Evolutionary conservation across 2,797 vertebrate species (phyloP).

Genomic region (Hemibagrus guttatus): DNA sequence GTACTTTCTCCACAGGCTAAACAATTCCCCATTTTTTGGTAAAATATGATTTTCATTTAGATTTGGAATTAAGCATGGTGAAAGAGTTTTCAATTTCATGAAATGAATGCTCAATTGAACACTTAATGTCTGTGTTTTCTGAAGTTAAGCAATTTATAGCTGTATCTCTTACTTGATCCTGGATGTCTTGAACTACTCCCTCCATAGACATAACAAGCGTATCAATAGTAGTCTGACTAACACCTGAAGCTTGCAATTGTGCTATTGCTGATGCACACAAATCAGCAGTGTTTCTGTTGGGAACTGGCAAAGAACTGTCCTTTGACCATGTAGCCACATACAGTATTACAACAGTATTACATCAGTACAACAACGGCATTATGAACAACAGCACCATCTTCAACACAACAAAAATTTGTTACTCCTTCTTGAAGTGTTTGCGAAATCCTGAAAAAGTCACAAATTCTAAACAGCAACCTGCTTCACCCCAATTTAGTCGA

Average conservation of each 20-base stretch:
- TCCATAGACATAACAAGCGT: neutral
- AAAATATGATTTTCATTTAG: neutral
- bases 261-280: constrained; percentile 13
- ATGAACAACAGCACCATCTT: too few species aligned
- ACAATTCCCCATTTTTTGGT: neutral
- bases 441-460: too few species aligned
- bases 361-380: too few species aligned
- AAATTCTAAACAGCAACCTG: too few species aligned
- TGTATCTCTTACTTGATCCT: constrained; percentile 10
- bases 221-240: neutral
- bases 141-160: neutral
- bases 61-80: neutral
- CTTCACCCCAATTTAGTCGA: too few species aligned
- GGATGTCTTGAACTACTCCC: neutral
- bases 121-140: neutral
- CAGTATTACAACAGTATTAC: too few species aligned
- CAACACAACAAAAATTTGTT: too few species aligned
- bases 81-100: neutral
- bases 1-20: too few species aligned
- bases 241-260: neutral
- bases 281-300: neutral
- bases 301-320: neutral
- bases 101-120: neutral
- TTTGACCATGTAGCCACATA: neutral
- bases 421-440: too few species aligned